phyloP scores from a whole-genome alignment of 2,888 invertebrate genomes.

The Artemia sinica region DNA sequence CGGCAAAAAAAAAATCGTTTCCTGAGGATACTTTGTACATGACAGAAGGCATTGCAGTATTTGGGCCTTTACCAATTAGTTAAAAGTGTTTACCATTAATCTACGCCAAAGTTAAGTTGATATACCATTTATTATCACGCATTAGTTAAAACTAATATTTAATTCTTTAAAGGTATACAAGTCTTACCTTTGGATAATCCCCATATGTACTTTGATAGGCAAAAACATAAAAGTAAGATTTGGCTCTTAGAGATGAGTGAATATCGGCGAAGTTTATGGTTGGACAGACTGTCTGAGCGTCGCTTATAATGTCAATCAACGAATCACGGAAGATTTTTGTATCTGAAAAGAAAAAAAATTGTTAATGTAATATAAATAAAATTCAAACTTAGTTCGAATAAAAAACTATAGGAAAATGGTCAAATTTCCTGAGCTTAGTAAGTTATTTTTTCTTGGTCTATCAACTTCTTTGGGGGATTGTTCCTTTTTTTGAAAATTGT shows the following conservation, averaged over 20 bases:
- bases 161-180: too few relatives aligned
- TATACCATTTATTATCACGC: too few relatives aligned
- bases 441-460: neutral
- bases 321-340: slow-evolving; percentile 44
- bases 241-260: slow-evolving; percentile 50
- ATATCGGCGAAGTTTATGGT: slow-evolving; percentile 72
- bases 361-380: neutral
- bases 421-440: neutral
- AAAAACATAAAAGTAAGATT: slow-evolving; percentile 69
- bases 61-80: too few relatives aligned
- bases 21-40: too few relatives aligned
- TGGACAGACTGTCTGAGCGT: slow-evolving; percentile 80
- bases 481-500: too few relatives aligned
- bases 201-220: slow-evolving; percentile 80
- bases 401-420: neutral
- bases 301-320: slow-evolving; percentile 75
- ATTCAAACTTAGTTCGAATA: neutral
- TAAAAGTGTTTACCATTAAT: too few relatives aligned
- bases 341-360: slow-evolving; percentile 1
- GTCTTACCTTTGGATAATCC: slow-evolving; percentile 64
- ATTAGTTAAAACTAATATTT: too few relatives aligned
- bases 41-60: too few relatives aligned
- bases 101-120: too few relatives aligned
- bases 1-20: too few relatives aligned
- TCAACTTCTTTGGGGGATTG: too few relatives aligned